Evolutionary conservation across 2,113 vertebrate genomes (phyloP), one percentile per base, ranked within the genome.

Genomic region (Laticauda colubrina): DNA sequence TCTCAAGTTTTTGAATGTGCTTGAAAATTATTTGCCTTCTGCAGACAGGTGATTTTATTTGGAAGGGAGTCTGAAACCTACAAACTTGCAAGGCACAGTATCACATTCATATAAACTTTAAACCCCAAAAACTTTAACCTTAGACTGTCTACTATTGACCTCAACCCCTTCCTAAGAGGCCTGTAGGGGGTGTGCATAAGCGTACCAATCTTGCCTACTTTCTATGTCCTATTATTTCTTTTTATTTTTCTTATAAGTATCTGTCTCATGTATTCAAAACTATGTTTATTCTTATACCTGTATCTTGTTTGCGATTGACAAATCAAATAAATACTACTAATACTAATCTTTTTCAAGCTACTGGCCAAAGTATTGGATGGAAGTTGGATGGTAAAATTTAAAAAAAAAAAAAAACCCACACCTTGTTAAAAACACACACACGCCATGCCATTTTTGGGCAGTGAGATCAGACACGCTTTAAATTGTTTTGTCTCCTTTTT

Each of bases 21-120:
- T 86, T 87, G 85, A 89, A 95, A 96, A 96, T 96, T 95, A 92
- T 96, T 92, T 90, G 57, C 48, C 94, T 96, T 94, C 94, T 94
- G 94, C 93, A 0, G 94, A 81, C 75, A 93, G 94, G 93, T 92
- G 94, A 95, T 88, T 97, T 96, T 51, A 64, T 93, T 64, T 45
- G 89, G 26, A 64, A 15, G 7, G 21, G 45, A 85, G 94, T 92
- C 92, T 93, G 96, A 95, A 93, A 59, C 51, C 75, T 51, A 24
- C 75, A n/a, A 88, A 89, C 4, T 51, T 23, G 89, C 81, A 55
- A 95, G 10, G 64, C 94, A 90, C 86, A 93, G 75, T 21, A 43
- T 43, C 18, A 43, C n/a, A 75, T 75, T 75, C 69, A 34, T 18
- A 39, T 43, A 9, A 39, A 45, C 45, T 45, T 45, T 45, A 45